Percentiles rank a stretch among this genome's conserved stretches.
phyloP scores from a whole-genome alignment of 2,888 invertebrate genomes.

The Eretmocerus hayati region DNA sequence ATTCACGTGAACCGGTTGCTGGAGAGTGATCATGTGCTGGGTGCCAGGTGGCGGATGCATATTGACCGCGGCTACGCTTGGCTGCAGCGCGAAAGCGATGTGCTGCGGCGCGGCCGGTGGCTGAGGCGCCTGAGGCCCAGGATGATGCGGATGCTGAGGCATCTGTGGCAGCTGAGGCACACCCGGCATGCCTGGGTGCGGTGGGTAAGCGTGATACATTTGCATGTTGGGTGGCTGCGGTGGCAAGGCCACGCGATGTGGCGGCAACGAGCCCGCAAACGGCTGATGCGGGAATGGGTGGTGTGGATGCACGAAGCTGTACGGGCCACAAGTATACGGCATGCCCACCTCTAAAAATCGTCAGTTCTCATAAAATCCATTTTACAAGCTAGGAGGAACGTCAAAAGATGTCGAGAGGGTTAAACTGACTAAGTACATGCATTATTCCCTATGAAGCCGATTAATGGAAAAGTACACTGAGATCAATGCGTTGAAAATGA shows the following conservation, averaged over 20 bases:
- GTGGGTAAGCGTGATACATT: constrained; percentile 48
- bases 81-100: constrained; percentile 41
- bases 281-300: constrained; percentile 47
- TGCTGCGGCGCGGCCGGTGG: constrained; percentile 50
- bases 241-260: constrained; percentile 48
- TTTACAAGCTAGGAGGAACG: not conserved
- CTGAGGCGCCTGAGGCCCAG: constrained; percentile 41
- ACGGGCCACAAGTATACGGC: constrained; percentile 59
- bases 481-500: no score
- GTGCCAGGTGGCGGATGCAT: constrained; percentile 42
- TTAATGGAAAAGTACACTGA: no score
- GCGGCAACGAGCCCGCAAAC: constrained; percentile 50
- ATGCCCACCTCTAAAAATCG: constrained; percentile 46
- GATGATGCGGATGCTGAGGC: constrained; percentile 40
- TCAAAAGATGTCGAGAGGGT: not conserved
- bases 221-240: constrained; percentile 49
- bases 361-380: not conserved
- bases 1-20: constrained; percentile 41
- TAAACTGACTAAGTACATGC: no score
- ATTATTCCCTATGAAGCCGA: no score
- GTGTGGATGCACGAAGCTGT: constrained; percentile 64
- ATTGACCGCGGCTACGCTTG: constrained; percentile 39
- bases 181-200: constrained; percentile 37
- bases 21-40: constrained; percentile 44
- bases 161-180: constrained; percentile 48